Base-by-base conservation (phyloP, 2,888 invertebrate genomes). In the Pecten maximus region DNA sequence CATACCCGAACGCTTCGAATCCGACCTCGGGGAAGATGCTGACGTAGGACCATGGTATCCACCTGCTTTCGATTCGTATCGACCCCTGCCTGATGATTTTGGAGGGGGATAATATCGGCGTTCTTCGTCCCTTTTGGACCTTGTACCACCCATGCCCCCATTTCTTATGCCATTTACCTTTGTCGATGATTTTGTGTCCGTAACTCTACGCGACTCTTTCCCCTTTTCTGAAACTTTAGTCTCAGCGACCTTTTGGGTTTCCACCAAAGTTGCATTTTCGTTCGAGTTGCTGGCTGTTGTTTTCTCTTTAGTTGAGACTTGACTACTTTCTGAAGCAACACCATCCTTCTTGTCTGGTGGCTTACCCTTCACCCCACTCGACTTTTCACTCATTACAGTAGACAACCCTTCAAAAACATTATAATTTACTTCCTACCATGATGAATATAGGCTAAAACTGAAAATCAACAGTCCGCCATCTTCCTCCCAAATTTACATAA, bases 351-450 rank as follows among this genome's bases (percentile, higher is more conserved):
- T 93, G 88, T 95, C 95, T 91, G 92, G 91, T 90, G 94, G 92
- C 92, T 94, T 95, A 91, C 93, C 93, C 91, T 92, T 94, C 90
- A 92, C 93, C 91, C 94, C 94, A 92, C 93, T 93, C 88, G 94
- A 94, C 91, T 93, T 92, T 89, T 95, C 95, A 94, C 94, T 95
- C 95, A 95, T 95, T 91, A 93, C 94, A 93, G 88, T 60, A 44
- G 74, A 39, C 88, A 39, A 54, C 54, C 54, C n/a, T n/a, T 87
- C 40, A 54, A 90, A 50, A 87, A 39, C 35, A 87, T 50, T 40
- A 40, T 54, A 87, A 50, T 50, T 54, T 87, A 87, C 54, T 87
- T 87, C 89, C 40, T 54, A 40, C 40, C 87, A 54, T 48, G 28
- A 50, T 40, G 50, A 87, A 48, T 90, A 48, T 44, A 87, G 87